Percentiles rank a stretch among this genome's conserved stretches.
These are phyloP conservation scores for Diadema setosum DNA, from an alignment of 35 echinoderm and acorn worm genomes.

Conservation along the genomic window DNA sequence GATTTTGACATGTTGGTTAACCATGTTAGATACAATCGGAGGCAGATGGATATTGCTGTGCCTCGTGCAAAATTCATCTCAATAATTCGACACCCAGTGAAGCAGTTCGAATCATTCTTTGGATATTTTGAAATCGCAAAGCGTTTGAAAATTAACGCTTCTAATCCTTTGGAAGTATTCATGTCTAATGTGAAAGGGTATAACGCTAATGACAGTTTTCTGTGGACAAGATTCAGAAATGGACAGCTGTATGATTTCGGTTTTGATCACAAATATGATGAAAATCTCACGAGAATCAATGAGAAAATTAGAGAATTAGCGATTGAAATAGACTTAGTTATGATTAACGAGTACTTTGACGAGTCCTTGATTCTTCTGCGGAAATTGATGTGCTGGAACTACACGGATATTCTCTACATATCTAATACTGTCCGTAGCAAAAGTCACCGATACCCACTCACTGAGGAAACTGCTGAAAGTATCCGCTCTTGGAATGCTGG, in stretches of 20 bases:
- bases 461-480: background rate
- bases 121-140: constrained; percentile 41
- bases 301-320: constrained; percentile 16
- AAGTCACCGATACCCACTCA: background rate
- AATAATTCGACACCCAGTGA: constrained; percentile 51
- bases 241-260: constrained; percentile 31
- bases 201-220: background rate
- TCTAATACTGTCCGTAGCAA: background rate
- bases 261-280: constrained; percentile 10
- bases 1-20: constrained; percentile 57
- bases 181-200: constrained; percentile 6
- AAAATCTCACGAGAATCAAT: background rate
- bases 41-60: constrained; percentile 42
- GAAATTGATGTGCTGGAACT: constrained; percentile 31
- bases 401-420: constrained; percentile 61
- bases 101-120: constrained; percentile 67
- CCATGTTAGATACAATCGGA: constrained; percentile 59
- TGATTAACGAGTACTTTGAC: constrained; percentile 73
- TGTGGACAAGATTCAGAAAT: background rate
- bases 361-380: constrained; percentile 58
- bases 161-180: constrained; percentile 4
- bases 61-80: constrained; percentile 64
- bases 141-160: background rate
- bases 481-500: constrained; percentile 52
- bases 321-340: constrained; percentile 59